Evolutionary conservation across 1,140 invertebrate species (phyloP), one percentile per base, ranked within the genome.

Genomic region (Leptinotarsa lineolata): DNA sequence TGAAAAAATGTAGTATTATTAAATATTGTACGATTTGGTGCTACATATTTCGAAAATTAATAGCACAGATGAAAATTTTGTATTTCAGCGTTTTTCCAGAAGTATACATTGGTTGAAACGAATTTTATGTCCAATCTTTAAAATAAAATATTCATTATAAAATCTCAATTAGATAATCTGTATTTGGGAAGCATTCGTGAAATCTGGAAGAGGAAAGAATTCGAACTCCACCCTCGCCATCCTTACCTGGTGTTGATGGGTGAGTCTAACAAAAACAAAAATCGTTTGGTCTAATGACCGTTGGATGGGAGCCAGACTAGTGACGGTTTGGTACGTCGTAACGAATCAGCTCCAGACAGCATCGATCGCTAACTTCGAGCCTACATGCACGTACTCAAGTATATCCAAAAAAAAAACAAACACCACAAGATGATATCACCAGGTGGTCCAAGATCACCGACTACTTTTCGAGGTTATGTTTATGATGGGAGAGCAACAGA

Each of bases 291-390:
- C 72, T 68, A 77, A 76, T 72, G 72, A 74, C 76, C 69, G 48
- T 54, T 54, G 48, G 66, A 72, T 54, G 58, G 73, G 71, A 72
- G 72, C 73, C 66, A 60, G 72, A 76, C 74, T 77, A 72, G 74
- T 74, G 75, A 75, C 70, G 73, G 75, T 54, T 54, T 54, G 48
- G 48, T 3, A 54, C 48, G 48, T 54, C 48, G 48, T 54, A 54
- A 54, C n/a, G 48, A n/a, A 15, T 70, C 72, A 72, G 61, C 69
- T 78, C 76, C 80, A 81, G 81, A 80, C 80, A 78, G 77, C 81
- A 83, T 83, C 82, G 81, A 83, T 83, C 81, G 81, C 69, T 21
- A 66, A 74, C 44, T 80, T 72, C 20, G 6, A 74, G 72, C 74
- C 76, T 74, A 77, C 75, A 69, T 21, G n/a, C 54, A 58, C 16